phyloP scores from a whole-genome alignment of 2,888 invertebrate genomes.

The Dryobotodes eremita region DNA sequence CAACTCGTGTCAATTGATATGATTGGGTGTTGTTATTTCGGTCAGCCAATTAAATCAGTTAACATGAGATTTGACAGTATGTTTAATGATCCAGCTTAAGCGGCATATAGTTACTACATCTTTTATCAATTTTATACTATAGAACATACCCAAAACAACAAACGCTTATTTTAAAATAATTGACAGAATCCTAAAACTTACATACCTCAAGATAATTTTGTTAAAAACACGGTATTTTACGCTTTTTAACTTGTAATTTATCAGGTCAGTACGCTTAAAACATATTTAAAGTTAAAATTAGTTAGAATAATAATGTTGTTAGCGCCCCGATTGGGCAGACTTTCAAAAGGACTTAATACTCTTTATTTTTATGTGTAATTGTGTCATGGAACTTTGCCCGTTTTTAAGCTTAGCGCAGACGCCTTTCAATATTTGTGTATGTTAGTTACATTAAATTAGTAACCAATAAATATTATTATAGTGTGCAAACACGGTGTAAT shows the following conservation, averaged over 20 bases:
- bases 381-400: conserved; percentile 29
- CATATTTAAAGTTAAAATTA: conserved; percentile 43
- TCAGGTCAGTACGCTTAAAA: conserved; percentile 72
- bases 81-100: no score
- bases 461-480: no score
- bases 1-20: no score
- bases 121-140: neutral
- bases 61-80: no score
- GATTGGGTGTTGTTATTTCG: no score
- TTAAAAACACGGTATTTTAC: conserved; percentile 22
- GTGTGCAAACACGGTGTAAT: neutral
- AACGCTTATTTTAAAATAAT: conserved; percentile 24
- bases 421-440: neutral
- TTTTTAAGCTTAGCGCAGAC: conserved; percentile 39
- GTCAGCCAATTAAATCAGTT: no score
- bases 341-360: conserved; percentile 59
- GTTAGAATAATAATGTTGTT: conserved; percentile 30
- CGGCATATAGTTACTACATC: neutral
- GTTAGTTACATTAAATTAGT: no score
- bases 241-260: conserved; percentile 19
- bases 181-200: conserved; percentile 16
- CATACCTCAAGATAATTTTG: conserved; percentile 55
- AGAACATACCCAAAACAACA: conserved; percentile 10
- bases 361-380: conserved; percentile 42
- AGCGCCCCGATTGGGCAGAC: conserved; percentile 40